phyloP scores from a whole-genome alignment of 2,888 invertebrate genomes.

The Scaeva pyrastri region DNA sequence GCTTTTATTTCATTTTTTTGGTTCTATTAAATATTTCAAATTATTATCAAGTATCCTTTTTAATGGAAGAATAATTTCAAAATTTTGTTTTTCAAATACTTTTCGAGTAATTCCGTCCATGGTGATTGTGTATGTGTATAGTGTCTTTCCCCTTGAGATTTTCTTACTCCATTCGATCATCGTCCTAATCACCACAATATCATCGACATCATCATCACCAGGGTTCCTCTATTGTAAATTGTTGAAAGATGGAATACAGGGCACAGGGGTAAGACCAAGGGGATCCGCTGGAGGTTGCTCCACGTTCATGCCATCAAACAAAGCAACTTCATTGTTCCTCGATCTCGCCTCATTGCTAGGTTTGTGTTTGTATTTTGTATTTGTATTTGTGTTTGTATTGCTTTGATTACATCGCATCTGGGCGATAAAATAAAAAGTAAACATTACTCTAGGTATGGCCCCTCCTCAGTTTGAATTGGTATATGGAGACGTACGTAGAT shows the following conservation, averaged over 20 bases:
- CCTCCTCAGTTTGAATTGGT: slow-evolving; percentile 1
- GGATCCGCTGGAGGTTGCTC: background rate
- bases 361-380: background rate
- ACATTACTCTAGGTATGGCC: slow-evolving; percentile 72
- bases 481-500: no score
- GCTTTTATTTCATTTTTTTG: no score
- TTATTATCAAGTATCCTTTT: no score
- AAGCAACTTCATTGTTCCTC: slow-evolving; percentile 48
- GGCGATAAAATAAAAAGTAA: slow-evolving; percentile 70
- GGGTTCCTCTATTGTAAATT: background rate
- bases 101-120: no score
- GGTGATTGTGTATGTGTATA: no score
- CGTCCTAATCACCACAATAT: slow-evolving; percentile 1
- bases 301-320: slow-evolving; percentile 29
- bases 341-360: slow-evolving; percentile 35
- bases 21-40: no score
- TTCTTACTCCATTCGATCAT: background rate
- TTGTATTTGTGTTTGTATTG: slow-evolving; percentile 22
- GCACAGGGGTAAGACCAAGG: slow-evolving; percentile 9
- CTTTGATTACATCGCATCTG: slow-evolving; percentile 62
- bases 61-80: no score
- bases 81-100: no score
- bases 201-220: slow-evolving; percentile 38
- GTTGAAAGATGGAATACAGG: background rate
- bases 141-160: background rate